A percentile compares a stretch with the other conserved stretches of the same genome.
These are phyloP conservation scores for Drosophila longiperda DNA, from an alignment of 2,888 invertebrate genomes.

Conservation along the genomic window DNA sequence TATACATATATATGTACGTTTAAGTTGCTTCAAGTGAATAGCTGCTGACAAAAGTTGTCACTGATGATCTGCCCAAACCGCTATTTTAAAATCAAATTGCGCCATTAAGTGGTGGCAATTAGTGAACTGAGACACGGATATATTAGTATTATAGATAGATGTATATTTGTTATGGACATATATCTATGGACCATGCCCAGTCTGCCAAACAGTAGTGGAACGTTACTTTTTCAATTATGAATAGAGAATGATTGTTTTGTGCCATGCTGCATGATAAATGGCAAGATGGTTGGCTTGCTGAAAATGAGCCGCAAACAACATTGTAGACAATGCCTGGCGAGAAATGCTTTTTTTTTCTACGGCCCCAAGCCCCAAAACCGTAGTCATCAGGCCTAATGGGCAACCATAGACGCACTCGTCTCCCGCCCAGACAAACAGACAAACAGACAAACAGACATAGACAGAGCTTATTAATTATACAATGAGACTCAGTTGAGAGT, in stretches of 20 bases:
- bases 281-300: slow-evolving; percentile 22
- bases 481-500: slow-evolving; percentile 45
- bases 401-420: slow-evolving; percentile 36
- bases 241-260: slow-evolving; percentile 74
- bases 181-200: slow-evolving; percentile 7
- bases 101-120: slow-evolving; percentile 76
- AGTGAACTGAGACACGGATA: slow-evolving; percentile 41
- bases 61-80: slow-evolving; percentile 58
- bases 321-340: slow-evolving; percentile 29
- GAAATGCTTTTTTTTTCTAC: slow-evolving; percentile 21
- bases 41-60: slow-evolving; percentile 81
- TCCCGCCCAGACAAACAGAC: slow-evolving; percentile 36
- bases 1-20: not conserved
- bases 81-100: slow-evolving; percentile 73
- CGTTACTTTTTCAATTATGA: slow-evolving; percentile 77
- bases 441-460: slow-evolving; percentile 17
- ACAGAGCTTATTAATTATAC: slow-evolving; percentile 69
- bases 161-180: not conserved
- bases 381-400: slow-evolving; percentile 64
- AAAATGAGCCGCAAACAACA: slow-evolving; percentile 4
- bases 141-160: not conserved
- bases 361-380: slow-evolving; percentile 14
- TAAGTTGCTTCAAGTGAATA: slow-evolving; percentile 63
- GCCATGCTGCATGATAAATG: slow-evolving; percentile 48
- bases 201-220: slow-evolving; percentile 71